phyloP scores from a whole-genome alignment of 2,113 vertebrate genomes.

The Callaeas wilsoni region DNA sequence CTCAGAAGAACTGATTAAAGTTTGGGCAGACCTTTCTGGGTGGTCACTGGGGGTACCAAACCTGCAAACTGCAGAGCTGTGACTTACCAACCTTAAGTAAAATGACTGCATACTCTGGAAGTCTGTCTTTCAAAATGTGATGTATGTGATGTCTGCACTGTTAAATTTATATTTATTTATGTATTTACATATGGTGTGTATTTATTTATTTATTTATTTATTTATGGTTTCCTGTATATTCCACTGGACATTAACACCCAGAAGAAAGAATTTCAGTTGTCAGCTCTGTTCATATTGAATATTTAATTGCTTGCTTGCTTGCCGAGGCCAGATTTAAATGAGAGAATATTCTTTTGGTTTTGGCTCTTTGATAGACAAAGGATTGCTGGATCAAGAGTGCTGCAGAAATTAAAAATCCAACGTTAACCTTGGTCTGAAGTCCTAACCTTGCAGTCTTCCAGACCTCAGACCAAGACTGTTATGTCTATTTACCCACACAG shows the following conservation, averaged over 20 bases:
- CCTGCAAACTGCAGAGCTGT: background rate
- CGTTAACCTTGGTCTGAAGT: background rate
- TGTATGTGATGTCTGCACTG: background rate
- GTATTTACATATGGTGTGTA: fast-evolving
- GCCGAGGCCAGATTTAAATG: background rate
- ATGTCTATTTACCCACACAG: background rate
- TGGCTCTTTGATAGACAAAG: background rate
- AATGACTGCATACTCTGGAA: background rate
- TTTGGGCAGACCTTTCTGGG: background rate
- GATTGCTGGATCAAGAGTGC: background rate
- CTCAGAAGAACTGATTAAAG: background rate
- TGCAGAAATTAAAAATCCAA: background rate
- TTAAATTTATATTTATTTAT: background rate
- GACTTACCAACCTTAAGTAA: background rate
- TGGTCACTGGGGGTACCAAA: background rate
- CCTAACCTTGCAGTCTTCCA: background rate
- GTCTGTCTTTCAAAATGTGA: background rate
- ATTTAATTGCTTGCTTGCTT: background rate
- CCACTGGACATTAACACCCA: background rate
- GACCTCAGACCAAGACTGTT: background rate
- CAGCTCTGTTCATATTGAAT: background rate
- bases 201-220: fast-evolving
- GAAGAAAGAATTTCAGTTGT: background rate
- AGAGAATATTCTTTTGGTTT: background rate
- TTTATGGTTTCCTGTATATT: background rate